Conservation (phyloP, 1,140 invertebrate genomes). For the Muscidifurax raptorellus region DNA sequence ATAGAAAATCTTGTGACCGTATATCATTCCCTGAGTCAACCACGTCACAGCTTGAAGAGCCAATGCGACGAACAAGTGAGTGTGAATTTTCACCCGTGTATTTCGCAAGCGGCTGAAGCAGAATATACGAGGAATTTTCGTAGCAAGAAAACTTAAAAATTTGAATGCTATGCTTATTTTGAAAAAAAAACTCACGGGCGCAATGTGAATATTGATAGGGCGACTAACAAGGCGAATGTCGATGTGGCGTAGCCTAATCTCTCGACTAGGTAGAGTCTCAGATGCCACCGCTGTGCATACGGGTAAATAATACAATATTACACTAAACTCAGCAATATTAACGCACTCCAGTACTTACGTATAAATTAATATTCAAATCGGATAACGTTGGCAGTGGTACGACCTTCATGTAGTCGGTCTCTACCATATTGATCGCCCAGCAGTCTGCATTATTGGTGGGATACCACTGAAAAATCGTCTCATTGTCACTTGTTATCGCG, state of each 20-base stretch:
- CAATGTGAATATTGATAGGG: slow-evolving; percentile 7
- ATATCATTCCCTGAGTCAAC: neutral
- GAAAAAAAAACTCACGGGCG: slow-evolving; percentile 1
- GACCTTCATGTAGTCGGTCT: neutral
- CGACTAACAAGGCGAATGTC: neutral
- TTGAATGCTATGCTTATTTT: no score
- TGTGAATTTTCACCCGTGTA: slow-evolving; percentile 22
- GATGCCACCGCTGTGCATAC: neutral
- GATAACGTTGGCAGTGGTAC: neutral
- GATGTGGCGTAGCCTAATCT: neutral
- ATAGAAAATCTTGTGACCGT: neutral
- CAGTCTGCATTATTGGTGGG: neutral
- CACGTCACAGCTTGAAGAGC: neutral
- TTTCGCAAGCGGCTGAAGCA: neutral
- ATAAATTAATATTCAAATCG: neutral
- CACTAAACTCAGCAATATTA: no score
- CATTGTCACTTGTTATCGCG: slow-evolving; percentile 21
- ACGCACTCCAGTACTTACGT: no score
- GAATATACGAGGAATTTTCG: neutral
- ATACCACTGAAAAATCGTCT: neutral
- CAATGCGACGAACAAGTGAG: slow-evolving; percentile 3
- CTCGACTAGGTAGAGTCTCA: neutral
- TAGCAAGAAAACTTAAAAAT: no score
- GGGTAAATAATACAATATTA: no score
- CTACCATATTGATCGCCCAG: neutral